Base-by-base conservation (phyloP, 2,113 vertebrate species). In the Scatophagus argus region DNA sequence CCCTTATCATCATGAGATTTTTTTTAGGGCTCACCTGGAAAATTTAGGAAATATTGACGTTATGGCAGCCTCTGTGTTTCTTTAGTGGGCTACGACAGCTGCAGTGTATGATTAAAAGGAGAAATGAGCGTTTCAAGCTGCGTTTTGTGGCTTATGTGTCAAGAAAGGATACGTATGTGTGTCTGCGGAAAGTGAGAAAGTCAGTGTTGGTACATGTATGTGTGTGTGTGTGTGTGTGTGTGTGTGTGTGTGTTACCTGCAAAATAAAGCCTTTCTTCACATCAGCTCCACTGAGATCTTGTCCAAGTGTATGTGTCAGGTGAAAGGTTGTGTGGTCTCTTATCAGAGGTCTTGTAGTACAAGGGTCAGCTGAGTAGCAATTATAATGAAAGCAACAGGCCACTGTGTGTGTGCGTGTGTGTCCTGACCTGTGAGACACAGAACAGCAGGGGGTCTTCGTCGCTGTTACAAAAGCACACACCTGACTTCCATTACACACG, bases 401-500 rank as follows among this genome's bases (percentile, higher is more conserved):
- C 67, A 69, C 52, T 60, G 77, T 75, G 73, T 59, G 74, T 54
- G 43, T 67, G 69, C 46, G 41, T 54, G 68, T 71, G 41, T 25
- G 71, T 44, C 43, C 52, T 84, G 81, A 87, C 87, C 84, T 83
- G 77, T 74, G 62, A 39, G 36, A 86, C 71, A 74, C 38, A 54
- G 81, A 91, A 79, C 66, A 87, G 75, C 74, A 77, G 87, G 87
- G 58, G 77, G 75, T 82, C 86, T 86, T 82, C 86, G 83, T 74
- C 61, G 51, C 84, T 58, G 10, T 72, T 87, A 81, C 79, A 87
- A 65, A 85, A 55, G 63, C 72, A 39, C 58, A 82, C 86, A 91
- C 82, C 84, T 88, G 79, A 72, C 81, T 86, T 84, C 69, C 52
- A 90, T 90, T 88, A 90, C 72, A 84, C 84, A 87, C 68, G 46